Evolutionary conservation across 2,113 vertebrate genomes (phyloP), one percentile per base, ranked within the genome.

Genomic region (Misgurnus mizolepis): DNA sequence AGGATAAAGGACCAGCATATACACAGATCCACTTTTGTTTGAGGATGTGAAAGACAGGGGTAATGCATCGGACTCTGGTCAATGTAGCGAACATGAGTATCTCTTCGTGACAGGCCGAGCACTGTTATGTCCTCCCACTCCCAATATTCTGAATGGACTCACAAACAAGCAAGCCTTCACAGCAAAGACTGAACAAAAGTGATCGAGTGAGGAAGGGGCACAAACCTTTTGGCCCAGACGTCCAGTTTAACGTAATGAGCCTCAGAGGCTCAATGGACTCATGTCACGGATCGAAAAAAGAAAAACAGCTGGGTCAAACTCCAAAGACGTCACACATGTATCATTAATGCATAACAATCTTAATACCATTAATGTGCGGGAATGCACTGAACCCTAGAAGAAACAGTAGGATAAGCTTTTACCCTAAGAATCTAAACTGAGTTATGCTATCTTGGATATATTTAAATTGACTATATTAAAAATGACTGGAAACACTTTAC

Each of bases 91-190:
- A 65, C 68, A 62, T 11, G 65, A 58, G 65, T 49, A 18, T 27
- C 18, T 56, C 49, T 70, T 67, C 56, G 10, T 41, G 76, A 69
- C 77, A 73, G 80, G n/a, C 78, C 75, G 78, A 83, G 56, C 75
- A 78, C 62, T 81, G 75, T 73, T 80, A 64, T 55, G 68, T 84
- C 81, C 81, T 82, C 77, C 80, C 79, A 82, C 87, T 82, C 64
- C 49, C 18, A 55, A 53, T n/a, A 34, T 58, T 67, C 68, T 69
- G 70, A 77, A 78, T 64, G 49, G 18, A 55, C 77, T 67, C 53
- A 69, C 75, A 77, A 77, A 69, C 58, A 85, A 83, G 76, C 77
- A 79, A 49, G 68, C 67, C 76, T 75, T 81, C 75, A 80, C 80
- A 80, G 75, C 61, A 45, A 39, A 76, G 14, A 76, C 18, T 14